A percentile compares a stretch with the other conserved stretches of the same genome.
Conservation (phyloP, 2,113 vertebrate genomes). For the Columba janthina region DNA sequence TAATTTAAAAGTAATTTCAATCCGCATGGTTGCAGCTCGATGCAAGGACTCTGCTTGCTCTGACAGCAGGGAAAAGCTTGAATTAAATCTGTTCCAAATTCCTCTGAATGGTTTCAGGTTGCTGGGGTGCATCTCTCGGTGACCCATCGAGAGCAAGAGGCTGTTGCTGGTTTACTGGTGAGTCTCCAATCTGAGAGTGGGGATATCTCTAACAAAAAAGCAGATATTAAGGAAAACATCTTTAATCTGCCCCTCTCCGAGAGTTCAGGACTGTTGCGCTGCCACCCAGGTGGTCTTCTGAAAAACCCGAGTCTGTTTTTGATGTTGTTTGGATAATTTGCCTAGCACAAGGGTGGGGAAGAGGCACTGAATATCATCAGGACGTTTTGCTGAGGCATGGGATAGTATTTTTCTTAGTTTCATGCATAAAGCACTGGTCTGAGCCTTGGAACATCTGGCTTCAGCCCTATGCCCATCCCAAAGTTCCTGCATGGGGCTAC, state of each 20-base stretch:
- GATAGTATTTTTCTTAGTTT: not conserved
- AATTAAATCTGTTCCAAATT: not conserved
- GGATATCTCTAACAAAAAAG: not conserved
- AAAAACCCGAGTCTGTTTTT: not conserved
- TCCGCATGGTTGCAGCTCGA: not conserved
- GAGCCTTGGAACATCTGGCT: not conserved
- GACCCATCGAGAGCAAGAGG: not conserved
- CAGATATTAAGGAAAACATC: not conserved
- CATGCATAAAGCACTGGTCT: accelerated
- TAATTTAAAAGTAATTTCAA: not conserved
- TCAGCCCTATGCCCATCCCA: not conserved
- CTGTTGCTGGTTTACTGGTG: not conserved
- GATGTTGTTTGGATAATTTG: not conserved
- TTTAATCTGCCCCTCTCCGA: not conserved
- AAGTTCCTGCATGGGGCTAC: not conserved
- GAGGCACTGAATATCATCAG: not conserved
- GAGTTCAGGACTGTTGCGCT: not conserved
- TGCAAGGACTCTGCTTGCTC: not conserved
- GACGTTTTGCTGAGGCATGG: not conserved
- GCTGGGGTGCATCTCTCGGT: not conserved
- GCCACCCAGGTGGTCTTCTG: not conserved
- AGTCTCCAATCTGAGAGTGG: not conserved
- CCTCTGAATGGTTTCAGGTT: not conserved
- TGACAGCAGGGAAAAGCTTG: not conserved
- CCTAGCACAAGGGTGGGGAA: not conserved